Percentiles rank a stretch among this genome's conserved stretches.
Evolutionary conservation across 2,888 invertebrate genomes (phyloP).

Genomic region (Hartigia nigra): DNA sequence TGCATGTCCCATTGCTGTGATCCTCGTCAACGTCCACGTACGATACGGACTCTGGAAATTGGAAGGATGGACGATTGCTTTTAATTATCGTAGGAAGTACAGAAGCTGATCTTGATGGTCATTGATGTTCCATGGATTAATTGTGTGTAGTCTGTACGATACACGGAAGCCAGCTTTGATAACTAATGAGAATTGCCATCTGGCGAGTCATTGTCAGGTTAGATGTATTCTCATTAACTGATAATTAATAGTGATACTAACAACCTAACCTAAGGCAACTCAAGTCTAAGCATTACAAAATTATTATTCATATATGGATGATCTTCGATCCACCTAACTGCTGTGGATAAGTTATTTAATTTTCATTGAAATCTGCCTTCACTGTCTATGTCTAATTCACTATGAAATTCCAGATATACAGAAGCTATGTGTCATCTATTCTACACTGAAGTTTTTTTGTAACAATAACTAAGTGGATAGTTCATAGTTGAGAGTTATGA

Average conservation of each 20-base stretch:
- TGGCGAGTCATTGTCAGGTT: neutral
- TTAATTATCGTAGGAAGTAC: neutral
- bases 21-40: conserved; percentile 39
- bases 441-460: neutral
- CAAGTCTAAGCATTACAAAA: neutral
- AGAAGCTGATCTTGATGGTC: neutral
- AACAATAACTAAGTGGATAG: neutral
- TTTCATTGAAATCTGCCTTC: neutral
- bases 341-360: neutral
- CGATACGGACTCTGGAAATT: conserved; percentile 43
- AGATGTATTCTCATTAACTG: neutral
- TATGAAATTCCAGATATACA: neutral
- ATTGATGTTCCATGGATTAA: neutral
- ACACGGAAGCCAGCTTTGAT: neutral
- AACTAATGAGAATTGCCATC: neutral
- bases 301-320: neutral
- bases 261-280: neutral
- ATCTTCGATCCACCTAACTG: neutral
- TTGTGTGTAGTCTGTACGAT: neutral
- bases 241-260: neutral
- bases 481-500: neutral
- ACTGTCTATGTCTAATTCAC: neutral
- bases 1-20: conserved; percentile 34
- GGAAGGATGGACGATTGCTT: neutral
- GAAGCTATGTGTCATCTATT: neutral